These are phyloP conservation scores for Cryptocheilus praepositus DNA, from an alignment of 2,888 invertebrate species.

Conservation along the genomic window DNA sequence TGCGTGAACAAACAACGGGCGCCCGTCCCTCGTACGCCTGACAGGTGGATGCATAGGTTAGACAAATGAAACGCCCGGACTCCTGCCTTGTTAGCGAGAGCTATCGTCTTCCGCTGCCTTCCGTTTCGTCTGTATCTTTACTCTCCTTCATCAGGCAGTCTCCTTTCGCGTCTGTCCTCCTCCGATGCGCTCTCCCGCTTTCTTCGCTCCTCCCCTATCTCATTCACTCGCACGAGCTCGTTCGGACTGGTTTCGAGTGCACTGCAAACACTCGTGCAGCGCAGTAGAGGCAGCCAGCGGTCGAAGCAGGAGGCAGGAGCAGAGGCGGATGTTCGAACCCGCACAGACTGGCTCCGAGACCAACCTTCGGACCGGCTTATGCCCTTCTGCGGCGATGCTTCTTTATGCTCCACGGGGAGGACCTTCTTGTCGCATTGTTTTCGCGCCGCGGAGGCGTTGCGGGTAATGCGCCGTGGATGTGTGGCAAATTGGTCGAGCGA, in stretches of 20 bases:
- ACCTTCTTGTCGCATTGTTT: no score
- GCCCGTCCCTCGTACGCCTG: constrained; percentile 54
- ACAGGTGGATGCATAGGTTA: constrained; percentile 71
- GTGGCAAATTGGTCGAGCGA: no score
- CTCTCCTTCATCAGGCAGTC: constrained; percentile 9
- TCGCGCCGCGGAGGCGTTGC: no score
- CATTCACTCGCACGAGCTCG: constrained; percentile 56
- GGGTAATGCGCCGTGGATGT: no score
- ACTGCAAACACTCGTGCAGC: constrained; percentile 73
- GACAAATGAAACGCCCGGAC: constrained; percentile 69
- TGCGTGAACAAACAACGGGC: no score
- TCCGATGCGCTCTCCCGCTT: constrained; percentile 17
- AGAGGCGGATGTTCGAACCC: constrained; percentile 42
- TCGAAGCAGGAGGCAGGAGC: constrained; percentile 43
- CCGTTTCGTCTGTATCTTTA: constrained; percentile 15
- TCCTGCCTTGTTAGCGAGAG: constrained; percentile 49
- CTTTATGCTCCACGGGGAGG: no score
- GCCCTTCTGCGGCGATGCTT: background rate
- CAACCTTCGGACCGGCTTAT: constrained; percentile 46
- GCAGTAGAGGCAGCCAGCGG: constrained; percentile 50
- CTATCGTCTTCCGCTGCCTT: constrained; percentile 28
- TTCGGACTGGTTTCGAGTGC: constrained; percentile 73
- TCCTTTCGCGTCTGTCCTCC: constrained; percentile 26
- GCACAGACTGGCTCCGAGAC: constrained; percentile 54
- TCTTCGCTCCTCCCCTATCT: constrained; percentile 12